A percentile compares a stretch with the other conserved stretches of the same genome.
phyloP scores from a whole-genome alignment of 2,888 invertebrate genomes.

The Drosophila ezoana region DNA sequence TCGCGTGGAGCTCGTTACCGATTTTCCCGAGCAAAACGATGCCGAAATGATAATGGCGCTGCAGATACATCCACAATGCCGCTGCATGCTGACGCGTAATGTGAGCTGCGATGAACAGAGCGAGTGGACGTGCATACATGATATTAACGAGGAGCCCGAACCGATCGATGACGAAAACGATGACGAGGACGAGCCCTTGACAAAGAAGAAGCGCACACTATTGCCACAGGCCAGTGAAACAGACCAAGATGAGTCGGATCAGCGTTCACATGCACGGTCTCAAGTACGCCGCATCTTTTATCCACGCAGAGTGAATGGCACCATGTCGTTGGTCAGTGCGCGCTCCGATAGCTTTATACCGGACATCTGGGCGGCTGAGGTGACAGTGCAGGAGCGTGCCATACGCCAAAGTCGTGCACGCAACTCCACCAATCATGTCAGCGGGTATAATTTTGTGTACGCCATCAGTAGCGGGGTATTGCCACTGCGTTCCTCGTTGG shows the following conservation, averaged over 20 bases:
- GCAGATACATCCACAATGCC: constrained; percentile 86
- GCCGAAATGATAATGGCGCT: constrained; percentile 96
- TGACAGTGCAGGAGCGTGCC: constrained; percentile 83
- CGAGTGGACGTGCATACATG: constrained; percentile 98
- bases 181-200: constrained; percentile 60
- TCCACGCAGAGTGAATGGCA: constrained; percentile 5
- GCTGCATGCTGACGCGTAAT: constrained; percentile 95
- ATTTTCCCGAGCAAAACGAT: constrained; percentile 94
- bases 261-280: constrained; percentile 1
- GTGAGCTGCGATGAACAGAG: constrained; percentile 93
- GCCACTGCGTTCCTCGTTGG: constrained; percentile 53
- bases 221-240: background rate
- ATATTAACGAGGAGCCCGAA: constrained; percentile 90
- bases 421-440: constrained; percentile 75
- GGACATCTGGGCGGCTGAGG: constrained; percentile 85
- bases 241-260: constrained; percentile 6
- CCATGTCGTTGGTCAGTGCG: constrained; percentile 5
- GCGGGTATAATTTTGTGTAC: constrained; percentile 84
- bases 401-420: constrained; percentile 81
- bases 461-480: constrained; percentile 84
- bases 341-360: constrained; percentile 80
- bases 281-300: constrained; percentile 12
- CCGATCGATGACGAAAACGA: constrained; percentile 82
- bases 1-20: constrained; percentile 94
- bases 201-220: constrained; percentile 51